These are phyloP conservation scores for Delphinapterus leucas DNA, from an alignment of 2,113 vertebrate genomes.

Conservation along the genomic window DNA sequence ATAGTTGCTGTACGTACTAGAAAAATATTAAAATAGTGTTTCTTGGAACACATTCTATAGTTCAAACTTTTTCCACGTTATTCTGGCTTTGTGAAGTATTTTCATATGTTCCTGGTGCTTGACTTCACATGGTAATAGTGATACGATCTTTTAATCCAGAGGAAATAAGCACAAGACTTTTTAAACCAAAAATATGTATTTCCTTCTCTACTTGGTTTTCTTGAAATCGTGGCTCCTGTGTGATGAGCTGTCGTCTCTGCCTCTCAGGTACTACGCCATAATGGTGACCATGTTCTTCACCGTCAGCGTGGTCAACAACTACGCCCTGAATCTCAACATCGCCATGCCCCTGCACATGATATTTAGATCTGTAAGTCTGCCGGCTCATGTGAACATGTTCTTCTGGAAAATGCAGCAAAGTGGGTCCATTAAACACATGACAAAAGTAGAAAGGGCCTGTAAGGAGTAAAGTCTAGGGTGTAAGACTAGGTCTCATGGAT, in stretches of 20 bases:
- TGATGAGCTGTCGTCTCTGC: neutral
- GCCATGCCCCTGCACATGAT: slow-evolving; percentile 99
- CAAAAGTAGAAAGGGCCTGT: neutral
- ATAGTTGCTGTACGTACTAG: neutral
- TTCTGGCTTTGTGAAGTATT: neutral
- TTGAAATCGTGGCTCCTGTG: neutral
- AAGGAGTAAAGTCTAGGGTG: neutral
- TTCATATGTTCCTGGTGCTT: neutral
- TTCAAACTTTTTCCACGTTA: neutral
- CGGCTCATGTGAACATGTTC: rapidly evolving
- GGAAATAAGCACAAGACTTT: neutral
- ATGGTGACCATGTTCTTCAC: slow-evolving; percentile 99
- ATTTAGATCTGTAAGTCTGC: slow-evolving; percentile 95
- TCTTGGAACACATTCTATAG: neutral
- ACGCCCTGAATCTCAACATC: slow-evolving; percentile 96
- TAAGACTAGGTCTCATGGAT: neutral
- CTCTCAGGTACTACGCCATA: slow-evolving; percentile 89
- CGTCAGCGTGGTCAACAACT: slow-evolving; percentile 97
- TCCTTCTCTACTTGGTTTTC: neutral
- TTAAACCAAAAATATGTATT: neutral
- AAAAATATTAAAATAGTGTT: neutral
- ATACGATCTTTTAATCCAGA: neutral
- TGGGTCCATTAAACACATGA: neutral
- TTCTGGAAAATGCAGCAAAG: neutral
- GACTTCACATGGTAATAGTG: neutral